These are phyloP conservation scores for Enteromius thamalakanensis DNA, from an alignment of 2,797 vertebrate genomes.

Conservation along the genomic window DNA sequence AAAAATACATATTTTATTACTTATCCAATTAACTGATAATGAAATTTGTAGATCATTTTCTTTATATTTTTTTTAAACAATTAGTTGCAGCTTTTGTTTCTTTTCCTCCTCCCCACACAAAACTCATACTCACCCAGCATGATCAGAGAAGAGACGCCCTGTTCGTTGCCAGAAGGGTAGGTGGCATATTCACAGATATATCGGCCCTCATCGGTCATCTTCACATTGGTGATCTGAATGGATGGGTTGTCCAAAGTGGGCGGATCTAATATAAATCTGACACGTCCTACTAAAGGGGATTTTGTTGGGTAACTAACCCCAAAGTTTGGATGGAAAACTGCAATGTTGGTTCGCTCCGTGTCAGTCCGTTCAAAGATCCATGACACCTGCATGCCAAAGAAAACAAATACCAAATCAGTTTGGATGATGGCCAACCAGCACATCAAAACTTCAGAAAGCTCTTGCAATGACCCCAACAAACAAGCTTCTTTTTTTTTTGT, in stretches of 20 bases:
- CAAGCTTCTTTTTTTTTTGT: too few relatives aligned
- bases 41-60: neutral
- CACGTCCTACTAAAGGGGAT: slow-evolving; percentile 65
- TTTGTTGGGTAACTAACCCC: slow-evolving; percentile 73
- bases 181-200: slow-evolving; percentile 89
- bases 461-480: neutral
- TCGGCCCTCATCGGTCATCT: slow-evolving; percentile 81
- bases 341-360: slow-evolving; percentile 71
- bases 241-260: slow-evolving; percentile 73
- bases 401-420: neutral
- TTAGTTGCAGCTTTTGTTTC: neutral
- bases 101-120: neutral
- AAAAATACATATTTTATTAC: neutral
- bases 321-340: slow-evolving; percentile 78
- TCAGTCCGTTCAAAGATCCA: slow-evolving; percentile 79
- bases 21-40: neutral
- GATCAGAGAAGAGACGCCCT: slow-evolving; percentile 78
- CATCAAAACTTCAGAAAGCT: neutral
- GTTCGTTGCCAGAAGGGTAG: slow-evolving; percentile 85
- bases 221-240: slow-evolving; percentile 75
- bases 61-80: neutral
- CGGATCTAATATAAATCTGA: slow-evolving; percentile 66
- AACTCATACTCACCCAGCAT: slow-evolving; percentile 79
- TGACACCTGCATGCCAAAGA: slow-evolving; percentile 72
- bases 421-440: neutral